Evolutionary conservation across 2,113 vertebrate genomes (phyloP).

Genomic region (Micromys minutus): DNA sequence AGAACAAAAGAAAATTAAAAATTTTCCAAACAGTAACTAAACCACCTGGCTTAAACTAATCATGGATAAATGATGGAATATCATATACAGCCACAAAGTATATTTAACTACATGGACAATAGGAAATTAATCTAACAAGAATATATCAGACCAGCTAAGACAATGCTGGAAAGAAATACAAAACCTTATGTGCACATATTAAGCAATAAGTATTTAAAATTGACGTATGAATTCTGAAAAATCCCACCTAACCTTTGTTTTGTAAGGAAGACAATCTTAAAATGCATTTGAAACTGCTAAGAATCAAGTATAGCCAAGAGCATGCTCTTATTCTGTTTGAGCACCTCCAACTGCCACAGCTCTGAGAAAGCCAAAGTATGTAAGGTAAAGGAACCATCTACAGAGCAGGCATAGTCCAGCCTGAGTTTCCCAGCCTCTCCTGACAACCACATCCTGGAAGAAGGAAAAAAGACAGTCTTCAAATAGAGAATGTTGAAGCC

Average conservation of each 20-base stretch:
- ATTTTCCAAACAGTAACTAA: conserved; percentile 8
- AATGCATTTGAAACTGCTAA: conserved; percentile 26
- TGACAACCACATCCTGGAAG: neutral
- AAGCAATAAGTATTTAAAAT: conserved; percentile 27
- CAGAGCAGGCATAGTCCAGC: neutral
- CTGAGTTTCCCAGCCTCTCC: neutral
- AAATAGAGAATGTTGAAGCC: neutral
- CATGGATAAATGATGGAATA: neutral
- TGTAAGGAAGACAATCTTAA: neutral
- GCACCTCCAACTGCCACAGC: neutral
- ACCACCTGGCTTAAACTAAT: conserved; percentile 6
- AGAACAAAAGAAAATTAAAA: conserved; percentile 22
- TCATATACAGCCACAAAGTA: neutral
- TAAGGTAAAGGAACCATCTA: neutral
- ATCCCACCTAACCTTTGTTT: conserved; percentile 1
- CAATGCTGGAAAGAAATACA: neutral
- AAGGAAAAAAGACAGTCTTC: neutral
- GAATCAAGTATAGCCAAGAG: neutral
- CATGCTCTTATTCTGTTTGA: neutral
- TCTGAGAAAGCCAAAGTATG: neutral
- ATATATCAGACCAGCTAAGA: conserved; percentile 1
- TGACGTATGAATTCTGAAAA: neutral
- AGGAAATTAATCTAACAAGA: neutral
- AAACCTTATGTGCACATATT: conserved; percentile 22
- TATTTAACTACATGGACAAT: conserved; percentile 14